Base-by-base conservation (phyloP, 2,888 invertebrate genomes). In the Drosophila acutilabella region DNA sequence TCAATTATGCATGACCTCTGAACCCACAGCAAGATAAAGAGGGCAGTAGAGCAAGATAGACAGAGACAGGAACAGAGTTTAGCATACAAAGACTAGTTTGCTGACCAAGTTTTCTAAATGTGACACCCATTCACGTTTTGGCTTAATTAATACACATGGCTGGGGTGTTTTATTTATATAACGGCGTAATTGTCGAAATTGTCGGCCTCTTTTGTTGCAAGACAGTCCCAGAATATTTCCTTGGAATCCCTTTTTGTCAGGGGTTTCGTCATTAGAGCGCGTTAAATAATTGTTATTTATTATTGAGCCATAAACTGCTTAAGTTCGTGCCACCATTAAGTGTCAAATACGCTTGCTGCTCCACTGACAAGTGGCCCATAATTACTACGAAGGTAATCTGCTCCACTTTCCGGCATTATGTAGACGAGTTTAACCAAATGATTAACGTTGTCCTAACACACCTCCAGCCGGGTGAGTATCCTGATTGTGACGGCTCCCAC, bases 201-300 rank as follows among this genome's bases (percentile, higher is more conserved):
- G 52, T 76, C 33, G 65, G 57, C 38, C 54, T 54, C 13, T 6
- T 20, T 7, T 8, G 14, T 10, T 23, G 14, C n/a, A n/a, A 13
- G 33, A 14, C 33, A 36, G 65, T n/a, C 33, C 14, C 33, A 36
- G 71, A 16, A 20, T n/a, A 6, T 36, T 20, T n/a, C n/a, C 10
- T 13, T 38, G 16, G 8, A 8, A n/a, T 8, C 23, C 23, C 16
- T 23, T 1, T 16, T 40, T 30, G 23, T n/a, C 36, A 16, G 30
- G 40, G 45, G 45, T 20, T 20, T 20, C 52, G 51, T 69, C 61
- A 69, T 80, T 65, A 73, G 50, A 53, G 53, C 65, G 64, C 56
- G 59, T 74, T 72, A 72, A 64, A 81, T 77, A 88, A 80, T 84
- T 77, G 72, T 77, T 69, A 81, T 84, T 76, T 84, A 81, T 83